Evolutionary conservation across 2,797 vertebrate species (phyloP), one percentile per base, ranked within the genome.

Genomic region (Pseudochirops cupreus): DNA sequence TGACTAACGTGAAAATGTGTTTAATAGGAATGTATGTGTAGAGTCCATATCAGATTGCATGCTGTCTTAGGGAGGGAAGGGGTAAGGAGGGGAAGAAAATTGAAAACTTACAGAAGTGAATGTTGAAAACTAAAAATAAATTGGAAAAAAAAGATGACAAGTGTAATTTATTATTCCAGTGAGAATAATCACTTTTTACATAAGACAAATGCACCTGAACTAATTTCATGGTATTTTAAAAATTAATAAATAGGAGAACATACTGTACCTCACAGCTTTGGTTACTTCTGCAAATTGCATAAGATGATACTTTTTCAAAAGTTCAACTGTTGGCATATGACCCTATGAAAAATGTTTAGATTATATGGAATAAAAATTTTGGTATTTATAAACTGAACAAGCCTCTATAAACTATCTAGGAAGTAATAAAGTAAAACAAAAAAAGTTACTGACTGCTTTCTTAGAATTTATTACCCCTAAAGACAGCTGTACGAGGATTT

Each of bases 251-350:
- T 9, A 54, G 54, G 58, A 74, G 52, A 95, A 93, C 56, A 94
- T 3, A 67, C 39, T 95, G 87, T 98, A 99, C 99, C 99, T 99
- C 94, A 99, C 99, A 59, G 99, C 99, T 97, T 99, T 99, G 92
- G 99, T 99, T 96, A 99, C 99, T 62, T 99, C 99, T 0, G 99
- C 98, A 93, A 99, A 99, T 98, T 99, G 99, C 99, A 99, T 99
- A 87, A 99, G 99, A 97, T 99, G 99, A 62, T 99, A 99, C 90
- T 99, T 99, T 98, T 98, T 99, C 95, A 99, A 98, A 33, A 99
- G 99, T 97, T 99, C 99, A 54, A 99, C 97, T 33, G 99, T 99
- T n/a, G 99, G 99, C 99, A 99, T 99, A 97, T 99, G 99, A 91
- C 99, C 99, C 99, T 99, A 96, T 98, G 97, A 98, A 94, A 54